Base-by-base conservation (phyloP, 2,888 invertebrate species). In the Acrobasis consociella region DNA sequence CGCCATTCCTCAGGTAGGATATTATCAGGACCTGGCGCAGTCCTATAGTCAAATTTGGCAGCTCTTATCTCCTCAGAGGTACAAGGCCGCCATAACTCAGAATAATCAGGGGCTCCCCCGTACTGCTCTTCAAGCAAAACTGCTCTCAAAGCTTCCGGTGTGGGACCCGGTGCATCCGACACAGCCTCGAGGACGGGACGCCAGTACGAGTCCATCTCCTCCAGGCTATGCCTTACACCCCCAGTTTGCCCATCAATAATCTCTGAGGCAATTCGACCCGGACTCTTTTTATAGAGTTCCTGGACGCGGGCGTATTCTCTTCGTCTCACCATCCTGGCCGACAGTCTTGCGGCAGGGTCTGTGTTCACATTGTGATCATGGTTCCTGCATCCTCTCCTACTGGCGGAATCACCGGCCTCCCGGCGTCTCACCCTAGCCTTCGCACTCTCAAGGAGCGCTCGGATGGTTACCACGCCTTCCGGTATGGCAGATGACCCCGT, bases 141-240 rank as follows among this genome's bases (percentile, higher is more conserved):
- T 3, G 49, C 49, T 2, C 16, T 9, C n/a, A 49, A 15, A 16
- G 49, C 49, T n/a, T 49, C 49, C 16, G 15, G 49, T 5, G 49
- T 5, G 2, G 49, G 15, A 8, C 49, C 49, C 7, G 49, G 49
- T 13, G 49, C 49, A 9, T 49, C 49, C n/a, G 49, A 49, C 49
- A 49, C 49, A 49, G 49, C 15, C 49, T 49, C 49, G n/a, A 49
- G 11, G 49, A 49, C n/a, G 8, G 49, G 49, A 8, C 49, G 49
- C 49, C 49, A 49, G n/a, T 49, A 13, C 15, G 9, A 13, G 9
- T 49, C 49, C 13, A 49, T n/a, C n/a, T 49, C 49, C 11, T 15
- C 11, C 1, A 49, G 49, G 15, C 49, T 16, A 9, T 49, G 49
- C n/a, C 9, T 49, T 1, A 49, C 49, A 15, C 49, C 49, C 2